Conservation (phyloP, 2,888 invertebrate genomes). For the Steromphala cineraria region DNA sequence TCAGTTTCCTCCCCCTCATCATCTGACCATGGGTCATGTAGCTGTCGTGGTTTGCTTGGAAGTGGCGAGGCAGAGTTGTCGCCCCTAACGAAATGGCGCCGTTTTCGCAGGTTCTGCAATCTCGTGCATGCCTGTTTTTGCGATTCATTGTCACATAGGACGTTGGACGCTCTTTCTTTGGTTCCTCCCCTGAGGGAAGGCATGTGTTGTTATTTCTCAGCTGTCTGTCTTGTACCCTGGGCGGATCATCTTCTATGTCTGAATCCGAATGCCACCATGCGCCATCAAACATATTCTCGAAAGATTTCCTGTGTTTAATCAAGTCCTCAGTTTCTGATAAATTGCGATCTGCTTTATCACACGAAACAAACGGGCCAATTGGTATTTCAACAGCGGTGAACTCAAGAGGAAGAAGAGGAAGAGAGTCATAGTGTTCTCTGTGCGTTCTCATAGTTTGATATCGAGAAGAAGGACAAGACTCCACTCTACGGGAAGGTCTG, state of each 20-base stretch:
- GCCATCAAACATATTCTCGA: neutral
- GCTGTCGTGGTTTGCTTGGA: neutral
- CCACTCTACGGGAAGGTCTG: neutral
- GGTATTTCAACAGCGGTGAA: neutral
- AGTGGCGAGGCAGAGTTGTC: neutral
- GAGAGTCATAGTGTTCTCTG: neutral
- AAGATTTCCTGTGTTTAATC: neutral
- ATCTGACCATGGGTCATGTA: neutral
- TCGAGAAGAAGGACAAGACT: neutral
- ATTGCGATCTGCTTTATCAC: neutral
- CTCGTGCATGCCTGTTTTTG: neutral
- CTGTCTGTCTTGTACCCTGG: neutral
- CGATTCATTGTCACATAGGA: neutral
- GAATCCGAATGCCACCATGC: neutral
- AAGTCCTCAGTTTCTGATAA: neutral
- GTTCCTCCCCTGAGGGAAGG: too few relatives aligned
- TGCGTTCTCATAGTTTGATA: neutral
- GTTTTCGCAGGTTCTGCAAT: neutral
- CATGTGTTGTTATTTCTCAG: too few relatives aligned
- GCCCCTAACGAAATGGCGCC: too few relatives aligned
- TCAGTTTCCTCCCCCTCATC: neutral
- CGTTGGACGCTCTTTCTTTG: neutral
- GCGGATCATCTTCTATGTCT: neutral
- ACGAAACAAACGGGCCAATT: neutral
- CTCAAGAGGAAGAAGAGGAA: neutral